phyloP scores from a whole-genome alignment of 2,888 invertebrate species.

The Heliconius aoede region DNA sequence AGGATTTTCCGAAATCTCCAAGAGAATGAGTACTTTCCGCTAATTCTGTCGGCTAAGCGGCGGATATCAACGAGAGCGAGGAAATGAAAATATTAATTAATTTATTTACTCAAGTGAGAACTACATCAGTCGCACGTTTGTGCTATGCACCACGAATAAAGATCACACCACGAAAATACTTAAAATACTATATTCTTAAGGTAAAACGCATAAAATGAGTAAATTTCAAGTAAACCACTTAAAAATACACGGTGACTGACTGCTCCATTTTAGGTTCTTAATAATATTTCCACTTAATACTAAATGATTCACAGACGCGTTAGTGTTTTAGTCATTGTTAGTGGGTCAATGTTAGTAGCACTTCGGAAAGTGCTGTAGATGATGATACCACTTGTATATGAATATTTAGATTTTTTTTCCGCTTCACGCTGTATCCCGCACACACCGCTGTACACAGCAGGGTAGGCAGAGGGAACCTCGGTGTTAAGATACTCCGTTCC shows the following conservation, averaged over 20 bases:
- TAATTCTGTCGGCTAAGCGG: too few relatives aligned
- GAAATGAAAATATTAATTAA: too few relatives aligned
- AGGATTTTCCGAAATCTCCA: too few relatives aligned
- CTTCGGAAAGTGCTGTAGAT: not conserved
- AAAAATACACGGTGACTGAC: conserved; percentile 2
- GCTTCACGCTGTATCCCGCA: too few relatives aligned
- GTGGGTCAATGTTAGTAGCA: conserved; percentile 31
- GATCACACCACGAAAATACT: not conserved
- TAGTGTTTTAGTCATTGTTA: conserved; percentile 18
- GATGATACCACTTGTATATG: not conserved
- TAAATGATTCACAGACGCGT: conserved; percentile 18
- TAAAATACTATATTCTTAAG: not conserved
- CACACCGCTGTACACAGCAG: too few relatives aligned
- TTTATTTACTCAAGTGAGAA: too few relatives aligned
- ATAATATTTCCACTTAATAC: conserved; percentile 6
- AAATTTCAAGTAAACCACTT: conserved; percentile 11
- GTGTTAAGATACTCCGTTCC: too few relatives aligned
- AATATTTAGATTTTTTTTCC: not conserved
- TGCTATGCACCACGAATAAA: too few relatives aligned
- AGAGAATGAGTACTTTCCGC: too few relatives aligned
- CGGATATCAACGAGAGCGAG: too few relatives aligned
- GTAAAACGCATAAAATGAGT: conserved; percentile 2
- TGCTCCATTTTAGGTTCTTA: conserved; percentile 16
- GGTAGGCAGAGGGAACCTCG: too few relatives aligned
- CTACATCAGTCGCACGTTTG: too few relatives aligned